Base-by-base conservation (phyloP, 1,140 invertebrate genomes). In the Zaprionus kolodkinae region DNA sequence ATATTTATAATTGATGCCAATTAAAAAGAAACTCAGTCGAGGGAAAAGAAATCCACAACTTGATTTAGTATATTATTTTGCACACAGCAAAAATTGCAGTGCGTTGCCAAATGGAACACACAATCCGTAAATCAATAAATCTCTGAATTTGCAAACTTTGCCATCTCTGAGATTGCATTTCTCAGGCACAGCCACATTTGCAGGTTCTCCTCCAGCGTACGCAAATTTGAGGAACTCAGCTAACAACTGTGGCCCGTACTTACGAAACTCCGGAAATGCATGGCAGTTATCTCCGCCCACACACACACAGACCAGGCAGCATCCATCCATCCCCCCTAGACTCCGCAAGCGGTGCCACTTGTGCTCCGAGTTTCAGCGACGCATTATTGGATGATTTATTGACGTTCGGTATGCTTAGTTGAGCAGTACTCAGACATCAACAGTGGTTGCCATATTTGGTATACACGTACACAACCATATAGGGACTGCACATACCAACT, bases 351-450 rank as follows among this genome's bases (percentile, higher is more conserved):
- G 57, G 33, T 63, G 75, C 69, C 81, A 78, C 79, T 87, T 79
- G 69, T 79, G 59, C 67, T 67, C 33, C 62, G 61, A 73, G 72
- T 78, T 78, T 79, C 70, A 79, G 66, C 84, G 76, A 64, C 80
- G 81, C 83, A 91, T 91, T 91, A 91, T 91, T 82, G 81, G 75
- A 91, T 91, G 88, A 91, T 91, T 91, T 91, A 91, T 91, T 91
- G 89, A 91, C 77, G 88, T 91, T 38, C 88, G 88, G 82, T 91
- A 82, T 91, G 89, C 89, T 88, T 85, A 91, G 88, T 89, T 91
- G 79, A 87, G 78, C 73, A 87, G 69, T 72, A 80, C 77, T 66
- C 71, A 72, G 63, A 12, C 36, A 38, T 13, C 36, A 38, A 38
- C 36, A 38, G 36, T 38, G 36, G 36, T 38, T 13, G 12, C 11